Conservation (phyloP, 2,888 invertebrate species). For the Eilema griseolum region DNA sequence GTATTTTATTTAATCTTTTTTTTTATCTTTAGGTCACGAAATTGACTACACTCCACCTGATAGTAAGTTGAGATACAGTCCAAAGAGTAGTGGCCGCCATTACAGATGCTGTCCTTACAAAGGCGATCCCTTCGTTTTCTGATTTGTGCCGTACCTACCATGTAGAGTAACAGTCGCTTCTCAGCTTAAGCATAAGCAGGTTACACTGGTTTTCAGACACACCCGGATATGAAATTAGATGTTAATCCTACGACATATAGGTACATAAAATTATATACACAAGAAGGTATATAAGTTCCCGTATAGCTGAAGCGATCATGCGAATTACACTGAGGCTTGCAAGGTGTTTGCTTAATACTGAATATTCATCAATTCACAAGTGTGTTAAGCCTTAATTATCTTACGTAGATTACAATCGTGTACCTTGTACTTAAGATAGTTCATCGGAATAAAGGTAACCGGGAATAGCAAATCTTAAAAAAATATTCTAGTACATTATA, state of each 20-base stretch:
- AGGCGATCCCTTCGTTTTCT: too few species aligned
- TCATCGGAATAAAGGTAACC: background rate
- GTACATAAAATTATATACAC: background rate
- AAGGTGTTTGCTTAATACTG: conserved; percentile 36
- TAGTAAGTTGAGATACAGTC: too few species aligned
- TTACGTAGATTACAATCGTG: conserved; percentile 12
- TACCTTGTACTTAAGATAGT: conserved; percentile 1
- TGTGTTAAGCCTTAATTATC: conserved; percentile 17
- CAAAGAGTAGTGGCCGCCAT: too few species aligned
- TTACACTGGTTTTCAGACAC: too few species aligned
- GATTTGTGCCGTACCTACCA: too few species aligned
- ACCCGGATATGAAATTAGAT: background rate
- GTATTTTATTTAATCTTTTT: too few species aligned
- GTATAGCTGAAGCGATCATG: conserved; percentile 21
- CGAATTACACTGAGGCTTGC: conserved; percentile 27
- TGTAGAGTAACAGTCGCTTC: too few species aligned
- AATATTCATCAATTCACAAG: conserved; percentile 21
- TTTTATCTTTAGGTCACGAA: too few species aligned
- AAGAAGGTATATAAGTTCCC: background rate
- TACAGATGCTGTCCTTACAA: too few species aligned
- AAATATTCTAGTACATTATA: background rate
- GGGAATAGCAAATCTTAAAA: background rate
- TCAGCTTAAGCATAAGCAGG: too few species aligned
- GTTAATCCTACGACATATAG: background rate
- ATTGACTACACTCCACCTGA: too few species aligned